Conservation (phyloP, 2,113 vertebrate species). For the Mellivora capensis region DNA sequence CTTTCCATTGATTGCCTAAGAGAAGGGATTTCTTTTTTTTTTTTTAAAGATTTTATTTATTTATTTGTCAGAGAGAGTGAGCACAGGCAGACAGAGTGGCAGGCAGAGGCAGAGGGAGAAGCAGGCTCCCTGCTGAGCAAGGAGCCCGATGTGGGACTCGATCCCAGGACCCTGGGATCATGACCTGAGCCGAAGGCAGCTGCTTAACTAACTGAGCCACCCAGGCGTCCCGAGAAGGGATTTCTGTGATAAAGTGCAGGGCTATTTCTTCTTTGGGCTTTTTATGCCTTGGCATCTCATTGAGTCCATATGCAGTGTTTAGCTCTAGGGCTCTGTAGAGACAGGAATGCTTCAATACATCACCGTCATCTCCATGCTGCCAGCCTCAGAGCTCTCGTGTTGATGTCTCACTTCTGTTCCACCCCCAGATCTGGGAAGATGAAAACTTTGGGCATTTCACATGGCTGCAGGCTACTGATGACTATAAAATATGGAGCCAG, state of each 20-base stretch:
- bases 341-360: conserved; percentile 33
- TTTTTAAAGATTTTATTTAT: no score
- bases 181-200: no score
- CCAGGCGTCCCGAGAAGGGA: no score
- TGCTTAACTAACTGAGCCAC: no score
- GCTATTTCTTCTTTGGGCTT: background rate
- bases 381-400: background rate
- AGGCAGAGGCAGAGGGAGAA: no score
- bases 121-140: no score
- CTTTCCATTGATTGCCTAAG: background rate
- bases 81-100: no score
- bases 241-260: background rate
- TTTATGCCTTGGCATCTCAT: background rate
- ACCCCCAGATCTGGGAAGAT: background rate
- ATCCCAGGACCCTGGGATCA: no score
- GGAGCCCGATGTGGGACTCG: no score
- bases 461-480: conserved; percentile 36
- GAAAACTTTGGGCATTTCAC: conserved; percentile 36
- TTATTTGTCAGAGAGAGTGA: no score
- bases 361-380: background rate
- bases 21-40: conserved; percentile 4
- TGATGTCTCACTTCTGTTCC: background rate
- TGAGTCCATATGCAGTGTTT: background rate
- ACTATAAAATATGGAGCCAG: conserved; percentile 37
- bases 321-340: background rate